Evolutionary conservation across 35 echinoderm and acorn worm genomes (phyloP).

Genomic region (Holothuria glaberrima): DNA sequence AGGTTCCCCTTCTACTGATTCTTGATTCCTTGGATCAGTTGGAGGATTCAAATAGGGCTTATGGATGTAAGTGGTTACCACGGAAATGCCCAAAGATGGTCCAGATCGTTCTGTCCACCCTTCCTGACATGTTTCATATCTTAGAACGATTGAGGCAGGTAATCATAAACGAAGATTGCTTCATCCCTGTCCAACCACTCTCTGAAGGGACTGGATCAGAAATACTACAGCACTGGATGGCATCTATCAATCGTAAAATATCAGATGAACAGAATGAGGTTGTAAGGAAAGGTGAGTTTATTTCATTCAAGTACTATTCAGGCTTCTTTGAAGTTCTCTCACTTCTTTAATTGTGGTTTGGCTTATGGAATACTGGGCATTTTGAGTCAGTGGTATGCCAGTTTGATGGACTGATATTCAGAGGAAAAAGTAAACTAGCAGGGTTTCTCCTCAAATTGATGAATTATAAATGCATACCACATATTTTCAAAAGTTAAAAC

Average conservation of each 20-base stretch:
- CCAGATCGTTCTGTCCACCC: constrained; percentile 80
- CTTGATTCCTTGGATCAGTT: constrained; percentile 95
- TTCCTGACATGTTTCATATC: constrained; percentile 89
- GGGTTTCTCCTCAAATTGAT: too few relatives aligned
- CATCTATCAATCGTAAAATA: constrained; percentile 65
- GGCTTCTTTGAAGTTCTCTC: too few relatives aligned
- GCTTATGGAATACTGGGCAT: too few relatives aligned
- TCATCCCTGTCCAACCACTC: constrained; percentile 69
- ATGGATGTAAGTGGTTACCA: constrained; percentile 88
- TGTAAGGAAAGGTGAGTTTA: constrained; percentile 74
- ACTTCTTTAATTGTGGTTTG: too few relatives aligned
- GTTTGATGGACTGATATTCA: too few relatives aligned
- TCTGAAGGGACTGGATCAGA: constrained; percentile 84
- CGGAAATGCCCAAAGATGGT: constrained; percentile 74
- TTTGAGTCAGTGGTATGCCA: too few relatives aligned
- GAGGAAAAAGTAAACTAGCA: too few relatives aligned
- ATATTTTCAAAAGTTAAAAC: too few relatives aligned
- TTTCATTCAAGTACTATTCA: too few relatives aligned
- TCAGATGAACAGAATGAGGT: constrained; percentile 77
- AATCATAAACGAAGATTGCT: constrained; percentile 61
- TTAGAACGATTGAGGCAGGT: constrained; percentile 77
- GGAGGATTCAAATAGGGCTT: constrained; percentile 70
- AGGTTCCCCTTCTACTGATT: constrained; percentile 76
- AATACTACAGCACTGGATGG: constrained; percentile 91
- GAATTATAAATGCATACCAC: too few relatives aligned